A percentile compares a stretch with the other conserved stretches of the same genome.
These are phyloP conservation scores for Coronaproctus castanopsis DNA, from an alignment of 2,888 invertebrate genomes.

Conservation along the genomic window DNA sequence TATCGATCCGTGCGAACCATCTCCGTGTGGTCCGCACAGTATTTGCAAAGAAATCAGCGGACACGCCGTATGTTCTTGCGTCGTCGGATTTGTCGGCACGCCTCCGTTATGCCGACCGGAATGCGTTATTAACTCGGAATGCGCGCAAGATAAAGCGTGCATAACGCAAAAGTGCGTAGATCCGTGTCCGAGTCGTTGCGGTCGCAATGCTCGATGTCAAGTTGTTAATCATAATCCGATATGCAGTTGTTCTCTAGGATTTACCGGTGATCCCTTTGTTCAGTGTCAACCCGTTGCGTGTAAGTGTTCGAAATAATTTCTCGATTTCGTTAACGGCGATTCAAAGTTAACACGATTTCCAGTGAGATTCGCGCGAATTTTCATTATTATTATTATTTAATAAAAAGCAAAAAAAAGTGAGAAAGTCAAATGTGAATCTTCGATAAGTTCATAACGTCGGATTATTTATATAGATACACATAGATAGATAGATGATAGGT, in stretches of 20 bases:
- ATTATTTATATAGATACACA: no score
- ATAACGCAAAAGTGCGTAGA: slow-evolving; percentile 41
- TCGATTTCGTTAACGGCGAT: no score
- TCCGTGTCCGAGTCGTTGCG: slow-evolving; percentile 46
- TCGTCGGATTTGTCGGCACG: slow-evolving; percentile 38
- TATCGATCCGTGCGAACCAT: slow-evolving; percentile 35
- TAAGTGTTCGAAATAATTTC: no score
- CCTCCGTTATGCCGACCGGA: slow-evolving; percentile 44
- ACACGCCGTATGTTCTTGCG: slow-evolving; percentile 41
- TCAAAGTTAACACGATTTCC: no score
- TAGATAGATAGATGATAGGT: no score
- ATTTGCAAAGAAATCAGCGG: slow-evolving; percentile 40
- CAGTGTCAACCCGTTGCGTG: slow-evolving; percentile 27
- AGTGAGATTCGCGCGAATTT: no score
- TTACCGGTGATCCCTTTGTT: slow-evolving; percentile 42
- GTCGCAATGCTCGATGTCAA: slow-evolving; percentile 40
- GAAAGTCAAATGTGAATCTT: no score
- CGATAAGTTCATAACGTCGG: no score
- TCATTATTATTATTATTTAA: no score
- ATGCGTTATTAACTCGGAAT: slow-evolving; percentile 43
- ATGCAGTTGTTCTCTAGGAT: slow-evolving; percentile 40
- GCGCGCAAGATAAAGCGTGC: slow-evolving; percentile 40
- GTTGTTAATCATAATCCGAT: slow-evolving; percentile 47
- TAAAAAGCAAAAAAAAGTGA: no score
- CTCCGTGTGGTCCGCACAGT: slow-evolving; percentile 46